Conservation (phyloP, 2,888 invertebrate species). For the Girardia tigrina region DNA sequence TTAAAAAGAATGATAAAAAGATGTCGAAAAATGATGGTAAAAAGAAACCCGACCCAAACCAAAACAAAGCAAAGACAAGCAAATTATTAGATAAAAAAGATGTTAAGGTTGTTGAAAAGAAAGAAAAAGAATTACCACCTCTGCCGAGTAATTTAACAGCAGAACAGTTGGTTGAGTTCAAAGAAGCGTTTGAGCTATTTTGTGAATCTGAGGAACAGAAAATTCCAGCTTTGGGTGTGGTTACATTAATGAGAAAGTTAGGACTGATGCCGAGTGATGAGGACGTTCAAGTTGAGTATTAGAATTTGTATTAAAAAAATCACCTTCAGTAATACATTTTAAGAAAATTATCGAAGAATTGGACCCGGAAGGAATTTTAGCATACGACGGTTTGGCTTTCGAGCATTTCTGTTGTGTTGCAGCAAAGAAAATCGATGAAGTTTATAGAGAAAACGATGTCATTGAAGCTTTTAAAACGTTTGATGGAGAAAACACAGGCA, state of each 20-base stretch:
- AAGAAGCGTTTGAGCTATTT: slow-evolving; percentile 26
- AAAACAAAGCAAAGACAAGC: no score
- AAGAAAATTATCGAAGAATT: slow-evolving; percentile 34
- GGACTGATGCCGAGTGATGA: slow-evolving; percentile 25
- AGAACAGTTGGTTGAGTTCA: slow-evolving; percentile 27
- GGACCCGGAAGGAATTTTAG: slow-evolving; percentile 28
- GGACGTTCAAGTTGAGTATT: slow-evolving; percentile 15
- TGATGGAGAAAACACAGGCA: slow-evolving; percentile 29
- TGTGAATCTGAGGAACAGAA: slow-evolving; percentile 14
- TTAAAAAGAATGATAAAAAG: no score
- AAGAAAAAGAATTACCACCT: slow-evolving; percentile 15
- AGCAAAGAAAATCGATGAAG: slow-evolving; percentile 30
- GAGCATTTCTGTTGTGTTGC: slow-evolving; percentile 27
- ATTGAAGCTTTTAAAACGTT: slow-evolving; percentile 31
- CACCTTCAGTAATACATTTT: neutral
- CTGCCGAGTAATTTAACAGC: slow-evolving; percentile 7
- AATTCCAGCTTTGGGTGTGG: neutral
- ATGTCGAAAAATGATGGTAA: no score
- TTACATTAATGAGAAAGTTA: slow-evolving; percentile 21
- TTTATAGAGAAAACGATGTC: slow-evolving; percentile 25
- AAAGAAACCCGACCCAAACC: no score
- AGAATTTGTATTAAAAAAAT: neutral
- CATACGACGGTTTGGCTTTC: slow-evolving; percentile 31
- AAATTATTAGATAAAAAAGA: neutral
- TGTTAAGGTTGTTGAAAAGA: slow-evolving; percentile 6